Base-by-base conservation (phyloP, 2,888 invertebrate genomes). In the Uropetala carovei region DNA sequence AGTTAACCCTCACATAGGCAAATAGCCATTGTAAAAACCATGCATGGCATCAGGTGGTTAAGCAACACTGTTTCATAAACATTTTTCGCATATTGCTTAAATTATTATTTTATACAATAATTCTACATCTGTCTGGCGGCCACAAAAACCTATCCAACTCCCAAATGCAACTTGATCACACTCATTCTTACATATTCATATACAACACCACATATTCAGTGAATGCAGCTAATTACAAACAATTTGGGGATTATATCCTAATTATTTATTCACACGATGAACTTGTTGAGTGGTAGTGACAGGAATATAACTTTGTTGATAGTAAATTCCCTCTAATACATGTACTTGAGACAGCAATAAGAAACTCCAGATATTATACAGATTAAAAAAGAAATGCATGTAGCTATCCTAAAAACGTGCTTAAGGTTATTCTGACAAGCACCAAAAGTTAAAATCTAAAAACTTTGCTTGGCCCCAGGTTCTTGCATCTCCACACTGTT, bases 21-120 rank as follows among this genome's bases (percentile, higher is more conserved):
- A 43, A 43, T 43, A 43, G 43, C 43, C 43, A 43, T 43, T 43
- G 43, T 43, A 43, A 43, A 43, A 43, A 43, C 1, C 75, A 75
- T 27, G 27, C 22, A 75, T 75, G 27, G 75, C 75, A 75, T 75
- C 27, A 75, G 75, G 75, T 75, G 68, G 68, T n/a, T 68, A 18
- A 68, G 22, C 75, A 75, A 18, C 27, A 22, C 16, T 5, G 22
- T 43, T 43, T 43, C 43, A 3, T 68, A 68, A 68, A 22, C 22
- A 68, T n/a, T n/a, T 68, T 68, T 68, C 10, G 0, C 4, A 68
- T 68, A 68, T 22, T 43, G 43, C 43, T 43, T 43, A 43, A 68
- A 68, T 68, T 68, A n/a, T 68, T n/a, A n/a, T 68, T 68, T n/a
- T 11, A 68, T 64, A 14, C 64, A 68, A 3, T 68, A 68, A 9